Evolutionary conservation across 2,113 vertebrate species (phyloP).

Genomic region (Hoplias malabaricus): DNA sequence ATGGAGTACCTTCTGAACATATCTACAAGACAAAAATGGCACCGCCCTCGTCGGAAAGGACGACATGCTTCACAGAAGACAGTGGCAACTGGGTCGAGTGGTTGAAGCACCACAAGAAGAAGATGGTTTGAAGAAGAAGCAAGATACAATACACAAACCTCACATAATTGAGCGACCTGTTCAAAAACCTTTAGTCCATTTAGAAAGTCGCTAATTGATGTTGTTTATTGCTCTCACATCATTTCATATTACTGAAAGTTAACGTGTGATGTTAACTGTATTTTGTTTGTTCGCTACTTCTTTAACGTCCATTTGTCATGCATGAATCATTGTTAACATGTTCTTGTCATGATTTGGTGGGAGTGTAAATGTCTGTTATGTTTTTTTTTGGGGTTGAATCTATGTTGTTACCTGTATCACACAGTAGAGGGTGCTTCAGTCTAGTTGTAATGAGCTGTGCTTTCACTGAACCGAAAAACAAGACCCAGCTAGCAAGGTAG

Average conservation of each 20-base stretch:
- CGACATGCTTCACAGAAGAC: background rate
- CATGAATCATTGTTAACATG: conserved; percentile 7
- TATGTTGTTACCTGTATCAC: too few relatives aligned
- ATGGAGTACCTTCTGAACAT: conserved; percentile 20
- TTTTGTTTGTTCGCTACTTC: too few relatives aligned
- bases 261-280: too few relatives aligned
- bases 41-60: conserved; percentile 23
- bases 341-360: conserved; percentile 34
- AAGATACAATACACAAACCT: background rate
- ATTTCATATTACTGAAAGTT: too few relatives aligned
- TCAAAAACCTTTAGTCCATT: conserved; percentile 26
- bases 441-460: too few relatives aligned
- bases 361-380: conserved; percentile 22
- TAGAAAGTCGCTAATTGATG: conserved; percentile 12
- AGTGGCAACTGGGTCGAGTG: too few relatives aligned
- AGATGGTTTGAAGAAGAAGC: conserved; percentile 24
- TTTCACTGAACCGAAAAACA: too few relatives aligned
- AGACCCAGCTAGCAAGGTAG: too few relatives aligned
- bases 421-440: too few relatives aligned
- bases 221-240: too few relatives aligned
- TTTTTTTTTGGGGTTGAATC: too few relatives aligned
- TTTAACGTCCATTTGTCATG: background rate
- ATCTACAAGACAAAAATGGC: conserved; percentile 38
- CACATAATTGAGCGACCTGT: conserved; percentile 32
- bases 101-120: background rate